Conservation (phyloP, 2,797 vertebrate genomes). For the Poecilia velifera region DNA sequence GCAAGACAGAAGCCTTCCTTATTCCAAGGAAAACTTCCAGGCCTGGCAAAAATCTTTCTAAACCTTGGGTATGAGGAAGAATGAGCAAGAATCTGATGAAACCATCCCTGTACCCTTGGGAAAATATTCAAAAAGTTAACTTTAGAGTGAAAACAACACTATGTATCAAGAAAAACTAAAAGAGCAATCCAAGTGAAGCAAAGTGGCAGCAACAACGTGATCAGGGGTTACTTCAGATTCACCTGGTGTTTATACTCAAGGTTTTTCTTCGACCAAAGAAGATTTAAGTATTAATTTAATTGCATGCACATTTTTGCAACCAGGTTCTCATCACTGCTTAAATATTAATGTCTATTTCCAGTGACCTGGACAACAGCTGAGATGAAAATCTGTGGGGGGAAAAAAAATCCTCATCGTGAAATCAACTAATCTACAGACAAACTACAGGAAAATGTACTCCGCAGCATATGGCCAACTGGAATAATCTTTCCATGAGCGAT, state of each 20-base stretch:
- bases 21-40: background rate
- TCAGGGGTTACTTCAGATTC: background rate
- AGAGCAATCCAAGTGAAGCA: background rate
- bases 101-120: background rate
- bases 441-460: conserved; percentile 27
- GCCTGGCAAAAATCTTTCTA: background rate
- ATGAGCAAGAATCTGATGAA: background rate
- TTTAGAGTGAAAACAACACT: background rate
- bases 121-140: background rate
- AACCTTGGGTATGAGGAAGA: background rate
- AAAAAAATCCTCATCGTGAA: background rate
- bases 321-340: conserved; percentile 12
- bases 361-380: conserved; percentile 1
- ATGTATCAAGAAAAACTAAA: background rate
- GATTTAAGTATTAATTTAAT: background rate
- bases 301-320: background rate
- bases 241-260: background rate
- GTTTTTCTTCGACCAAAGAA: background rate
- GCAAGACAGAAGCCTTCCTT: background rate
- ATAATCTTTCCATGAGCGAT: conserved; percentile 39
- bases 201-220: background rate
- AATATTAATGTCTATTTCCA: background rate
- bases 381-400: background rate
- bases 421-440: conserved; percentile 18
- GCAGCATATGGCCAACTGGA: conserved; percentile 11